Evolutionary conservation across 2,113 vertebrate genomes (phyloP).

Genomic region (Channa argus): DNA sequence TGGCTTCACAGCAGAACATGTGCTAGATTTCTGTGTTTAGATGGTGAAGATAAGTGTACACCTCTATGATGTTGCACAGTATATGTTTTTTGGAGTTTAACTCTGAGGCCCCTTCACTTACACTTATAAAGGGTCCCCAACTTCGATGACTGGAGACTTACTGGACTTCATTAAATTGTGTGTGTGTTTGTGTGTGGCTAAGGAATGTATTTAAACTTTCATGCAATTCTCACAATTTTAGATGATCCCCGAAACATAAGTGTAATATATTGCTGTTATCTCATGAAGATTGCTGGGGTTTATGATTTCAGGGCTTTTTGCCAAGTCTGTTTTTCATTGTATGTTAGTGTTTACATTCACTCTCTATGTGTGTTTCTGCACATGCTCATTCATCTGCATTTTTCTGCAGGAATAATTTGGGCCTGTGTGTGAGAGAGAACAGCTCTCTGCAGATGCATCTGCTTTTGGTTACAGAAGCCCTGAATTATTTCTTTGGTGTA

Average conservation of each 20-base stretch:
- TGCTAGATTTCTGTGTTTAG: neutral
- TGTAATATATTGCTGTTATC: too few relatives aligned
- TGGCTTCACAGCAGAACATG: neutral
- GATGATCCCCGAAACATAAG: constrained; percentile 5
- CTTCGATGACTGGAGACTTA: too few relatives aligned
- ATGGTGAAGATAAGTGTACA: neutral
- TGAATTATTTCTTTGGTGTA: constrained; percentile 39
- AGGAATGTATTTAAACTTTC: too few relatives aligned
- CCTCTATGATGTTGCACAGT: neutral
- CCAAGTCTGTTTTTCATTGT: constrained; percentile 38
- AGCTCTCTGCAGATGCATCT: constrained; percentile 53
- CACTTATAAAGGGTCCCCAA: too few relatives aligned
- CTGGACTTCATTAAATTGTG: constrained; percentile 4
- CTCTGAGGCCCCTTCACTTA: too few relatives aligned
- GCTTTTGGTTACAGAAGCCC: constrained; percentile 65
- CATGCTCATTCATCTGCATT: constrained; percentile 10
- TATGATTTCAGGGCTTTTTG: constrained; percentile 5
- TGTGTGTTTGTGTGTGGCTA: neutral
- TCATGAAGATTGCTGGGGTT: neutral
- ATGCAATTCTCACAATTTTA: neutral
- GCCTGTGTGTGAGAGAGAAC: neutral
- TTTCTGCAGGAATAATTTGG: constrained; percentile 6
- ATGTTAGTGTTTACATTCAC: constrained; percentile 31
- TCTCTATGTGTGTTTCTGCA: constrained; percentile 25
- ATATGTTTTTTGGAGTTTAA: too few relatives aligned